Evolutionary conservation across 2,888 invertebrate species (phyloP).

Genomic region (Carpatolechia fugitivella): DNA sequence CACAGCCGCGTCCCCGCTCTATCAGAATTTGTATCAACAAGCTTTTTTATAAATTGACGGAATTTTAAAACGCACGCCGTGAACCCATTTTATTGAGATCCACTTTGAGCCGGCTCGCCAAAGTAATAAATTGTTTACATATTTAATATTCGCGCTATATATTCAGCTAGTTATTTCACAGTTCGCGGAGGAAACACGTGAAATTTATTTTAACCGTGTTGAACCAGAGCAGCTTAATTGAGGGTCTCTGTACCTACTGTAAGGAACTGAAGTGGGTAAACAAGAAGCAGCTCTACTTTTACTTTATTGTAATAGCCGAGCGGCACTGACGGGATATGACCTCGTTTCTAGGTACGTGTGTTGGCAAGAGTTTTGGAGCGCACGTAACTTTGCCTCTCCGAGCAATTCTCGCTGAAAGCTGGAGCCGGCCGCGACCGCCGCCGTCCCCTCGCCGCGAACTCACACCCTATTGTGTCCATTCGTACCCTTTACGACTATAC

Average conservation of each 20-base stretch:
- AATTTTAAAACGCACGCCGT: neutral
- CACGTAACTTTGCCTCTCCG: slow-evolving; percentile 57
- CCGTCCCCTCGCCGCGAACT: slow-evolving; percentile 49
- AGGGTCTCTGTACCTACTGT: neutral
- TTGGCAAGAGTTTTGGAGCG: slow-evolving; percentile 47
- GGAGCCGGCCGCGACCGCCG: slow-evolving; percentile 42
- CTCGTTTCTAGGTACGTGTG: slow-evolving; percentile 43
- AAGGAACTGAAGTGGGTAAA: slow-evolving; percentile 7
- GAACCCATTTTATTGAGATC: neutral
- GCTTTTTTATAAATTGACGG: slow-evolving; percentile 12
- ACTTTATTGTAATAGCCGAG: slow-evolving; percentile 11
- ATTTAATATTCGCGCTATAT: neutral
- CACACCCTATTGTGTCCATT: slow-evolving; percentile 56
- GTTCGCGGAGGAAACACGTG: neutral
- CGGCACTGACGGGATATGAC: slow-evolving; percentile 41
- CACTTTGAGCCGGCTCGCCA: neutral
- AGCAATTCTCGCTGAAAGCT: slow-evolving; percentile 52
- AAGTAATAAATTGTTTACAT: neutral
- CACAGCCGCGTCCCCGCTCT: neutral
- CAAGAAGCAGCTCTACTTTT: slow-evolving; percentile 4
- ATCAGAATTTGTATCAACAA: slow-evolving; percentile 10
- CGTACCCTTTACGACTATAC: slow-evolving; percentile 47
- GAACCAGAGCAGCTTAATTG: neutral
- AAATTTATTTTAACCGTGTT: neutral
- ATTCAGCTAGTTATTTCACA: neutral